phyloP scores from a whole-genome alignment of 2,113 vertebrate species.

The Microcebus jonahi region DNA sequence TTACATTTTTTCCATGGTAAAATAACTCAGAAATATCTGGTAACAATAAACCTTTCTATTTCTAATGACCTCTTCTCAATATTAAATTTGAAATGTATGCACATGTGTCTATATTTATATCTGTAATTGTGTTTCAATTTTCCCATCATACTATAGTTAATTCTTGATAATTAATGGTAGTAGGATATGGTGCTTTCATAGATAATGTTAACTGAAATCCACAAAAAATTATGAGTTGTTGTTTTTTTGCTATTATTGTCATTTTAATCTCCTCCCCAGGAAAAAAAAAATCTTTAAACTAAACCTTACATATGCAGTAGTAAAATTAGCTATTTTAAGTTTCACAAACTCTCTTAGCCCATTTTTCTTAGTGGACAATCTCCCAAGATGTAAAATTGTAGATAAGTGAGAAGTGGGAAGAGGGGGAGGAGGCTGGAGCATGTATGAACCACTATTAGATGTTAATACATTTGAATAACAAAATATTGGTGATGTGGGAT shows the following conservation, averaged over 20 bases:
- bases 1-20: neutral
- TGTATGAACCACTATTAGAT: neutral
- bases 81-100: constrained; percentile 33
- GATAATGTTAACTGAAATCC: constrained; percentile 47
- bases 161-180: constrained; percentile 34
- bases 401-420: neutral
- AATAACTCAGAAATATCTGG: constrained; percentile 24
- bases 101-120: neutral
- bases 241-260: constrained; percentile 36
- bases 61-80: neutral
- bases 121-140: constrained; percentile 13
- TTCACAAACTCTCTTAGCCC: neutral
- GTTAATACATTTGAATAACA: neutral
- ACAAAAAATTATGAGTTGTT: constrained; percentile 34
- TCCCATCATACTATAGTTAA: constrained; percentile 30
- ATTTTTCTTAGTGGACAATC: neutral
- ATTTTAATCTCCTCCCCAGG: constrained; percentile 6
- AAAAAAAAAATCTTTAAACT: neutral
- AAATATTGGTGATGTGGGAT: neutral
- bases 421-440: neutral
- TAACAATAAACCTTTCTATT: constrained; percentile 36
- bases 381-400: constrained; percentile 18
- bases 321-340: constrained; percentile 18
- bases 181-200: neutral
- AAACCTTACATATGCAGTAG: neutral